phyloP scores from a whole-genome alignment of 2,113 vertebrate species.

The Ivindomyrus marchei region DNA sequence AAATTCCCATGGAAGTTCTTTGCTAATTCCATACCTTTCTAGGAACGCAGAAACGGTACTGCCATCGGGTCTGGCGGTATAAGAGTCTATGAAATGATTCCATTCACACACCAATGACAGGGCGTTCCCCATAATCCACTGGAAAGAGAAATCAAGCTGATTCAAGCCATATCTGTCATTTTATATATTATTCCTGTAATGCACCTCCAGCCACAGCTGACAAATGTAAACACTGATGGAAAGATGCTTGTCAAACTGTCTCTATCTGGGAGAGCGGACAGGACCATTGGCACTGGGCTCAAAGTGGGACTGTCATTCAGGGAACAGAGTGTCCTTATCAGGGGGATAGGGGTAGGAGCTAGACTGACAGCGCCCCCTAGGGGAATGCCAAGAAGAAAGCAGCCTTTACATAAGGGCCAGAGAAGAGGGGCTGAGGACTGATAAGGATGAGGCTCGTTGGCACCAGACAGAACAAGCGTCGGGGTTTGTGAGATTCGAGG shows the following conservation, averaged over 20 bases:
- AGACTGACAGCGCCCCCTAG: neutral
- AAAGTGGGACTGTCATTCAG: neutral
- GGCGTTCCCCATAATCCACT: constrained; percentile 28
- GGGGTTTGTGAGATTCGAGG: neutral
- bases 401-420: neutral
- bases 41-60: neutral
- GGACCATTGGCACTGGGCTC: neutral
- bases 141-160: constrained; percentile 13
- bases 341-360: neutral
- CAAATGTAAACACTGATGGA: neutral
- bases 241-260: neutral
- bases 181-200: neutral
- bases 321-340: neutral
- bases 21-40: neutral
- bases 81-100: constrained; percentile 37
- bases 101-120: constrained; percentile 35
- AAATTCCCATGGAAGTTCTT: neutral
- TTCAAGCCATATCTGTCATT: neutral
- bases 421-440: neutral
- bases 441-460: neutral
- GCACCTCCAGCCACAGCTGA: neutral
- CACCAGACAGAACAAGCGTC: neutral
- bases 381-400: neutral
- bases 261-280: neutral
- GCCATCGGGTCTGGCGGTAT: constrained; percentile 28